Base-by-base conservation (phyloP, 2,888 invertebrate species). In the Drosophila cognata region DNA sequence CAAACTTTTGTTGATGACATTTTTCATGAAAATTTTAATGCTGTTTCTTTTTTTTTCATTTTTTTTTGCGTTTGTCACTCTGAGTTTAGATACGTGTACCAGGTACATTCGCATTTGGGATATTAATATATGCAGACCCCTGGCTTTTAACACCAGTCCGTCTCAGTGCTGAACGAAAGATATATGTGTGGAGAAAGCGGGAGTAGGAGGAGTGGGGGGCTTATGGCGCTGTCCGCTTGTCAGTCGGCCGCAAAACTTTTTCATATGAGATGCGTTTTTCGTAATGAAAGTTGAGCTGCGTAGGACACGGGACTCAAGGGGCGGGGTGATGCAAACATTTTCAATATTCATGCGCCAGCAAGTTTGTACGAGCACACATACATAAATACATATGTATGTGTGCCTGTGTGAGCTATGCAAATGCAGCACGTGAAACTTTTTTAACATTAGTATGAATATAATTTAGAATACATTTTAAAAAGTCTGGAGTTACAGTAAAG, bases 1-100 rank as follows among this genome's bases (percentile, higher is more conserved):
- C 81, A 62, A 88, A 88, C 88, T 88, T 88, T 88, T 88, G 90
- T 90, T 90, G 88, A 90, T 88, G 88, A 88, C 90, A 88, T 90
- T 90, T 90, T 88, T 88, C 89, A 90, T 88, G 89, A 88, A 90
- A 86, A 90, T 88, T 88, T 86, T 88, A 88, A 90, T 86, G 83
- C 75, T 76, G 68, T 81, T 87, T 68, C 67, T 57, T 52, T 59
- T 46, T 46, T 56, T 50, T 53, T 48, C 21, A 50, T 56, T 53
- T 53, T 69, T 29, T 41, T 60, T 36, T 35, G 5, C 21, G 46
- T 56, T 52, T 52, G 41, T 57, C 57, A 31, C 57, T 28, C 33
- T 18, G 11, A 33, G 74, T 70, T 81, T 72, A 74, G 79, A 70
- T 65, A 38, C 25, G 48, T 61, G 68, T 63, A 63, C 71, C 77